Base-by-base conservation (phyloP, 2,888 invertebrate genomes). In the Aplocera efformata region DNA sequence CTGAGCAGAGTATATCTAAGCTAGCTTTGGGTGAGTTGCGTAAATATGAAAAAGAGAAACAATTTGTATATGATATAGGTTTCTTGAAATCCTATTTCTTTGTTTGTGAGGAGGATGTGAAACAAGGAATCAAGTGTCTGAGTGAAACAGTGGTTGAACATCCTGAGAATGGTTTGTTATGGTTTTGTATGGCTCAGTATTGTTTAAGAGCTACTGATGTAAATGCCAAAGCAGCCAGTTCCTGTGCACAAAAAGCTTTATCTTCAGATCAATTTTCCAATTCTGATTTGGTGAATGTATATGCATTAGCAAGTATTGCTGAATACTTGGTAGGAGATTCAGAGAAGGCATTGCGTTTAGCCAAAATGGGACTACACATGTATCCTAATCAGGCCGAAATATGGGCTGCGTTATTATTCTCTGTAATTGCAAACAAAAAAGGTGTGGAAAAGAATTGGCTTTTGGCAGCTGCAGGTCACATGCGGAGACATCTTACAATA, bases 1-100 rank as follows among this genome's bases (percentile, higher is more conserved):
- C 90, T 20, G 96, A 97, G 65, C 75, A 89, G 40, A 91, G 93
- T 63, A 82, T 97, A 35, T 91, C 93, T 1, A 89, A 90, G 49
- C 88, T 95, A 34, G 94, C 94, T 37, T 69, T 96, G 7, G 89
- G 91, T 35, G 96, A 96, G 76, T 79, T 97, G 22, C 81, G 90
- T 35, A 85, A 86, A 31, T 90, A 92, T 60, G 89, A 91, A 59
- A 89, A 90, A 58, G 78, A 91, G 39, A 77, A 79, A 29, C 79
- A 90, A 37, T 90, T 91, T 68, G 89, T 91, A 32, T 90, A 90
- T 57, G 92, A 84, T 49, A 79, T 84, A 56, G 91, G 92, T 2
- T 90, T 91, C 53, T 80, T 96, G 11, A 89, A 90, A 29, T 92
- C 94, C 2, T 92, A 92, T 58, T 79, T 90, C 33, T 81, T 89